Base-by-base conservation (phyloP, 2,797 vertebrate genomes). In the Nannoperca australis region DNA sequence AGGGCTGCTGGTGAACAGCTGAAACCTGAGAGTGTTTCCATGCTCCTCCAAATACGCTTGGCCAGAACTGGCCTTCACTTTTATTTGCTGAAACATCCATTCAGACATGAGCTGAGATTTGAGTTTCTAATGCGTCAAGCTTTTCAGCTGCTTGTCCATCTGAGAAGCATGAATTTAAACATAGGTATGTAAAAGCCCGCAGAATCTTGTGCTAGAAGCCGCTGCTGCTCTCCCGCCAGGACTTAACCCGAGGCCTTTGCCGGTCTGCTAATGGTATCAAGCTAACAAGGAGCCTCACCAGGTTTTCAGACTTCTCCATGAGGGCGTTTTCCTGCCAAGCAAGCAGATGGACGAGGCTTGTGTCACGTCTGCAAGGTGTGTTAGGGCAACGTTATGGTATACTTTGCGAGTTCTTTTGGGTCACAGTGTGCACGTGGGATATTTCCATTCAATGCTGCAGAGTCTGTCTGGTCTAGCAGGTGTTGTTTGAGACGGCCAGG, bases 21-120 rank as follows among this genome's bases (percentile, higher is more conserved):
- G 94, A 93, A 95, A 95, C 84, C 81, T 53, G 84, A 94, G 90
- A 92, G 49, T 50, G 38, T 64, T 76, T 67, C 64, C 50, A 81
- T 30, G 47, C 79, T 68, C 70, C 75, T 70, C 72, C 58, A 75
- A 76, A 86, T 86, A 63, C 72, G 72, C 64, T 81, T 11, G 42
- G 62, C 67, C 38, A 75, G 66, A 82, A 20, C 13, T 4, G 0
- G 20, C 34, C 40, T 81, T 67, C 73, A 32, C 70, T 85, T 88
- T 72, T 74, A 84, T 89, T 87, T 82, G 82, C 83, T 71, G 60
- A 84, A 87, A 87, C 55, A 82, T 83, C 78, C 72, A 78, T 73
- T 74, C 82, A 72, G 73, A 80, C 85, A 83, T 73, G 51, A 81
- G 74, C 50, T 73, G 83, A 38, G 36, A 72, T 78, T 72, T 78